Base-by-base conservation (phyloP, 2,888 invertebrate genomes). In the Apoda limacodes region DNA sequence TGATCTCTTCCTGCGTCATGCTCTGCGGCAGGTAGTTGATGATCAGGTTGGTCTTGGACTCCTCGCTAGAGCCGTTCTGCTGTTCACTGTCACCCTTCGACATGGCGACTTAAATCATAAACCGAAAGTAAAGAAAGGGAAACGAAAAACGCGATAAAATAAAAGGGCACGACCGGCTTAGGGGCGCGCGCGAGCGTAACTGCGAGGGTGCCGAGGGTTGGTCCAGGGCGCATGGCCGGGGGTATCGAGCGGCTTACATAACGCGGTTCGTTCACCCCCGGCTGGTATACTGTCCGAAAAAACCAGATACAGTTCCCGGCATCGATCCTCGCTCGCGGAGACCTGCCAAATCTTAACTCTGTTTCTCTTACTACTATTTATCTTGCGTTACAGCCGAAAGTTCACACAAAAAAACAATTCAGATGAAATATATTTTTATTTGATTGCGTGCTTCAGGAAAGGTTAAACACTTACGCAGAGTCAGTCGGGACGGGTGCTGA, bases 11-110 rank as follows among this genome's bases (percentile, higher is more conserved):
- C 82, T 99, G 98, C 34, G 96, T 96, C 99, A 99, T 99, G 54
- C 94, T 97, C 84, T 99, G 99, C 41, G 99, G 99, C 76, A 99
- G 86, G 81, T 99, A 99, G 84, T 99, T 99, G 62, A 99, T 98
- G 78, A 99, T 99, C 52, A 99, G 88, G 83, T 99, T 99, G 53
- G 98, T 99, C 84, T 95, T 93, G 58, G 93, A 94, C 83, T 96
- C 95, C 81, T 93, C 92, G 60, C 90, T 88, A 61, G 90, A 90
- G 62, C 89, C 85, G 74, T 92, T 92, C 70, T 92, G 93, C 80
- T 92, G 91, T 71, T 92, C 90, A 58, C 88, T 86, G 78, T 91
- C 90, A 74, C 90, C 90, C 83, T 91, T 90, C 75, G 90, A 89
- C 91, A 91, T 91, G 88, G 87, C 89, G 76, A 52, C 63, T 75